These are phyloP conservation scores for Taxidea taxus DNA, from an alignment of 2,113 vertebrate species.

Conservation along the genomic window DNA sequence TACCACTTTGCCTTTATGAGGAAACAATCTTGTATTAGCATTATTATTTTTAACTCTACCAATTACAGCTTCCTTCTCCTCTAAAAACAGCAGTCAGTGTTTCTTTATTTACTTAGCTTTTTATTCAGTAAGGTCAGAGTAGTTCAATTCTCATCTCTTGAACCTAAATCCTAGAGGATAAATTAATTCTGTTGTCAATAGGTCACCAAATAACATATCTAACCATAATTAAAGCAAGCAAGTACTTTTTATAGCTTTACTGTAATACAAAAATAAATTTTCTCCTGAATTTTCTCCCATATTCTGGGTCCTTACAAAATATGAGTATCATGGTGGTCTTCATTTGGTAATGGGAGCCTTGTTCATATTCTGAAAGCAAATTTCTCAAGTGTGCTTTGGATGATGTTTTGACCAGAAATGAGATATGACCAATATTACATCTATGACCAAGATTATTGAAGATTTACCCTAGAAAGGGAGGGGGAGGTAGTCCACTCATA, in stretches of 20 bases:
- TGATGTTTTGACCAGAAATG: neutral
- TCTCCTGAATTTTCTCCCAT: neutral
- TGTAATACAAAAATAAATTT: neutral
- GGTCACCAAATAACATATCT: neutral
- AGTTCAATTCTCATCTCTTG: neutral
- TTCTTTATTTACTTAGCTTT: neutral
- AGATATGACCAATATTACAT: neutral
- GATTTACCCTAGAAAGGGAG: neutral
- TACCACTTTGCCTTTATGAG: neutral
- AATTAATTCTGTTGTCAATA: neutral
- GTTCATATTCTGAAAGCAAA: neutral
- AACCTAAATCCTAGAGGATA: neutral
- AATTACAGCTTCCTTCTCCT: neutral
- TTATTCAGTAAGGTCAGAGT: neutral
- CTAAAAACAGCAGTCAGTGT: neutral
- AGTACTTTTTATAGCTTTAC: neutral
- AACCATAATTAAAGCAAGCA: neutral
- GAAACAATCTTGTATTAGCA: neutral
- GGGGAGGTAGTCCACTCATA: neutral
- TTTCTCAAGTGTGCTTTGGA: neutral
- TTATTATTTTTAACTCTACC: neutral
- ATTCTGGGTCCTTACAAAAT: neutral
- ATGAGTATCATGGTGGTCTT: neutral
- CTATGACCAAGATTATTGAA: neutral
- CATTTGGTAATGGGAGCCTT: neutral